Evolutionary conservation across 2,113 vertebrate genomes (phyloP).

Genomic region (Mormyrus iriodes): DNA sequence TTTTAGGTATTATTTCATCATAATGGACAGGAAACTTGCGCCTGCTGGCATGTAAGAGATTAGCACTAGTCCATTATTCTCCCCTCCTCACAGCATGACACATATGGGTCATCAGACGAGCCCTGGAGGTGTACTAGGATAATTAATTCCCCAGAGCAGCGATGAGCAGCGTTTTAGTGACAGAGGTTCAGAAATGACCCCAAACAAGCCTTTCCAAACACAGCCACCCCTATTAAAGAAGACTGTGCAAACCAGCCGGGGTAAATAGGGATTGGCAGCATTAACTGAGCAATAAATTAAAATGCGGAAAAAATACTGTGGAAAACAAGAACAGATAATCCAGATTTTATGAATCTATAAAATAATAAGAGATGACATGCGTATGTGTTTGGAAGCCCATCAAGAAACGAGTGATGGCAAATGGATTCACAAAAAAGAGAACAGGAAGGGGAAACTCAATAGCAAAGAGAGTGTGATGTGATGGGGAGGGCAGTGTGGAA

Average conservation of each 20-base stretch:
- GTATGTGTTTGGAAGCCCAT: background rate
- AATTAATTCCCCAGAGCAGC: conserved; percentile 9
- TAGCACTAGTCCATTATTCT: background rate
- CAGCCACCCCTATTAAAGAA: background rate
- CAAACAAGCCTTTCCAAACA: conserved; percentile 5
- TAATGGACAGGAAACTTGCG: background rate
- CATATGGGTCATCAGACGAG: background rate
- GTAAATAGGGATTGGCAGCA: background rate
- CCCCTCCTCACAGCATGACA: background rate
- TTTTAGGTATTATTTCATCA: background rate
- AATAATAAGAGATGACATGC: background rate
- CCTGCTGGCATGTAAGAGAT: background rate
- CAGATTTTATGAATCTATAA: background rate
- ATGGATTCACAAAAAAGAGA: background rate
- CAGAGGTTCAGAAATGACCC: background rate
- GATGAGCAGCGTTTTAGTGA: background rate
- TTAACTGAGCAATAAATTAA: background rate
- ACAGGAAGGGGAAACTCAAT: background rate
- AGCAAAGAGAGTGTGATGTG: background rate
- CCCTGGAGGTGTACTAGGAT: background rate
- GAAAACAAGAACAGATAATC: background rate
- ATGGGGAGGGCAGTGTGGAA: background rate
- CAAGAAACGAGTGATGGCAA: background rate
- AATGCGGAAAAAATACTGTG: background rate
- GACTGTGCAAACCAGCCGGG: background rate